These are phyloP conservation scores for Squalus acanthias DNA, from an alignment of 2,797 vertebrate genomes.

Conservation along the genomic window DNA sequence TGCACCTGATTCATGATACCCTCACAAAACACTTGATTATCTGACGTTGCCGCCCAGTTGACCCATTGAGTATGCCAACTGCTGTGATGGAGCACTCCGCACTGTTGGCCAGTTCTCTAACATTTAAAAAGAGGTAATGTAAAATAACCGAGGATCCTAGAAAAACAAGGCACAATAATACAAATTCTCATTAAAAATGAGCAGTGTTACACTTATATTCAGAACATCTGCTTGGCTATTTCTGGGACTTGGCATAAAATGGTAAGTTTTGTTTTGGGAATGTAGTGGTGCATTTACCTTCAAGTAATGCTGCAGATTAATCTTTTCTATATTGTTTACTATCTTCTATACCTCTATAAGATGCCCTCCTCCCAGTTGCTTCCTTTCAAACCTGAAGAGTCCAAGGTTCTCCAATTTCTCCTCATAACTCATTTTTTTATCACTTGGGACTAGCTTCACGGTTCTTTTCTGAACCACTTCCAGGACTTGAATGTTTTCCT, in stretches of 20 bases:
- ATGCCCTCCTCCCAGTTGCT: background rate
- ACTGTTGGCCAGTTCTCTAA: background rate
- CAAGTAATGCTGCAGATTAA: background rate
- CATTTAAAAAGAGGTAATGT: background rate
- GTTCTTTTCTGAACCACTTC: background rate
- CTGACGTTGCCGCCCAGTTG: background rate
- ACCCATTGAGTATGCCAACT: background rate
- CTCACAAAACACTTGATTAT: background rate
- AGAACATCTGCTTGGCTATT: background rate
- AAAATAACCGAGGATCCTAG: background rate
- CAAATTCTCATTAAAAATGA: background rate
- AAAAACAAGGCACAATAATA: background rate
- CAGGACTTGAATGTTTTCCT: background rate
- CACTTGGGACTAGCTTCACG: background rate
- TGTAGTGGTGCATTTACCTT: background rate
- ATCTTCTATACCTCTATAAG: background rate
- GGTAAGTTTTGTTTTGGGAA: background rate
- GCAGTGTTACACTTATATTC: background rate
- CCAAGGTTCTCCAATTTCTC: background rate
- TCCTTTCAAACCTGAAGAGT: background rate
- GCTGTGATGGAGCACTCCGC: background rate
- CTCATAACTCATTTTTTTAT: background rate
- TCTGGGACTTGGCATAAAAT: background rate
- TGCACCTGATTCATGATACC: background rate
- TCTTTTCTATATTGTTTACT: background rate